A percentile compares a stretch with the other conserved stretches of the same genome.
Conservation (phyloP, 2,888 invertebrate species). For the Saturnia pavonia region DNA sequence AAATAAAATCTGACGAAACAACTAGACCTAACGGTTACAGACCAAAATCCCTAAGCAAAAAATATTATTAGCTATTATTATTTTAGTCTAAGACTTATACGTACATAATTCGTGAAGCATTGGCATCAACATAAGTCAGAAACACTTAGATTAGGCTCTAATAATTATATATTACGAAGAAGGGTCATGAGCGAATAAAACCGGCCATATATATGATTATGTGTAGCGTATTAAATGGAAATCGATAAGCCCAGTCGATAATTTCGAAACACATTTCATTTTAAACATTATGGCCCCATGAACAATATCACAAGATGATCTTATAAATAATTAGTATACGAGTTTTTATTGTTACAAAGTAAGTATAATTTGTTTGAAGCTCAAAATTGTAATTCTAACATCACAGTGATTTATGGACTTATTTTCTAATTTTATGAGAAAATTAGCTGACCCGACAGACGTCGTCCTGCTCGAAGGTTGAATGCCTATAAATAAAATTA, state of each 20-base stretch:
- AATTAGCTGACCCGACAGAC: no score
- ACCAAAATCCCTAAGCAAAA: no score
- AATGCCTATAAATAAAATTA: no score
- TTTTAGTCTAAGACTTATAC: no score
- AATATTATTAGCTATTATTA: no score
- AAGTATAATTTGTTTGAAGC: not conserved
- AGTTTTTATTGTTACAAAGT: not conserved
- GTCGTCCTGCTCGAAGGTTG: no score
- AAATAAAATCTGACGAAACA: no score
- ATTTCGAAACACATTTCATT: not conserved
- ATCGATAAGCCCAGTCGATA: not conserved
- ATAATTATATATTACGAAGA: not conserved
- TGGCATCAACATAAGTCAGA: not conserved
- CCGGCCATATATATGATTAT: not conserved
- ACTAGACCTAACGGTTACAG: no score
- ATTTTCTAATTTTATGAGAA: not conserved
- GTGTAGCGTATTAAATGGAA: not conserved
- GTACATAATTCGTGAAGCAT: not conserved
- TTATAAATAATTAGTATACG: slow-evolving; percentile 7
- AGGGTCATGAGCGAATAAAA: not conserved
- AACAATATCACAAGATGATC: slow-evolving; percentile 23
- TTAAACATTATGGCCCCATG: not conserved
- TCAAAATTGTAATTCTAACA: not conserved
- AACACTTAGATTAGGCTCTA: not conserved
- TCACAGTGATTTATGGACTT: not conserved